phyloP scores from a whole-genome alignment of 1,140 invertebrate species.

The Ostrea edulis region DNA sequence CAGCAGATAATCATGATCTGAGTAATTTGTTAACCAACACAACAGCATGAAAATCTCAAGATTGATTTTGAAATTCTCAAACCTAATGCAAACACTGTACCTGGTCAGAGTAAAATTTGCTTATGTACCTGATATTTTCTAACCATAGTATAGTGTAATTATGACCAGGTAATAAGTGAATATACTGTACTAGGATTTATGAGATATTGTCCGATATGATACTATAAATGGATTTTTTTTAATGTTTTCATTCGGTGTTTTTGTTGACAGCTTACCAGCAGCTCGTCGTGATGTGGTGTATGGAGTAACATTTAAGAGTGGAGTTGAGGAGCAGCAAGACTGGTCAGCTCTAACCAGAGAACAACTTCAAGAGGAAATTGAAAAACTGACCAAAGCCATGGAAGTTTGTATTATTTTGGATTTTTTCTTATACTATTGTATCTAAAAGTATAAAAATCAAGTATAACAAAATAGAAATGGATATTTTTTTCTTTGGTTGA shows the following conservation, averaged over 20 bases:
- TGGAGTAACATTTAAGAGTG: neutral
- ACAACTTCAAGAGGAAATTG: conserved; percentile 13
- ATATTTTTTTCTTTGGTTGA: too few species aligned
- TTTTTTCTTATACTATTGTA: neutral
- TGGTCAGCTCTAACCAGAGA: neutral
- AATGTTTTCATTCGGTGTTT: neutral
- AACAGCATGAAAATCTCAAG: neutral
- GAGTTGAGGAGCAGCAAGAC: neutral
- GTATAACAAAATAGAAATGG: too few species aligned
- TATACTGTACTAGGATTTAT: neutral
- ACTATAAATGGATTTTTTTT: too few species aligned
- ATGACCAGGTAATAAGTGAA: neutral
- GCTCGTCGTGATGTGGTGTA: neutral
- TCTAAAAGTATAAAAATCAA: too few species aligned
- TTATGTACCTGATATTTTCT: neutral
- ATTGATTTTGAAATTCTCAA: neutral
- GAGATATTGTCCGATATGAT: neutral
- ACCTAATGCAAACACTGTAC: too few species aligned
- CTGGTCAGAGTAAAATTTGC: neutral
- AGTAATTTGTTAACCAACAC: neutral
- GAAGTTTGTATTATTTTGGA: neutral
- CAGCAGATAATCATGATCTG: neutral
- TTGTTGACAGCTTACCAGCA: neutral
- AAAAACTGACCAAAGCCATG: neutral
- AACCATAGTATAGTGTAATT: neutral